Conservation (phyloP, 1,140 invertebrate genomes). For the Periplaneta americana region DNA sequence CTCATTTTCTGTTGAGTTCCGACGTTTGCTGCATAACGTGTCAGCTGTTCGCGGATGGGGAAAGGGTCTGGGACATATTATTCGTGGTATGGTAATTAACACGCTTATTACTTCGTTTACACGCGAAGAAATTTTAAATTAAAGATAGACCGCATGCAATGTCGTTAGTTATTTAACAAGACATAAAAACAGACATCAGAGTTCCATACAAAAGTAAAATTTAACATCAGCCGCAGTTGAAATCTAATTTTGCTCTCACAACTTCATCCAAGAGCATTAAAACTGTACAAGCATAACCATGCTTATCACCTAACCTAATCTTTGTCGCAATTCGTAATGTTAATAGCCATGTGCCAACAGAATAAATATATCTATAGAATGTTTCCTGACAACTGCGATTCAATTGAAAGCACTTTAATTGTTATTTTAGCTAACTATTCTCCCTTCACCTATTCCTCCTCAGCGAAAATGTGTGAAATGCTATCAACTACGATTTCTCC, state of each 20-base stretch:
- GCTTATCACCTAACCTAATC: too few species aligned
- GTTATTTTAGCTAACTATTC: too few species aligned
- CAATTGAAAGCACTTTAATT: too few species aligned
- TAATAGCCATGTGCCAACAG: too few species aligned
- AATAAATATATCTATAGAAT: too few species aligned
- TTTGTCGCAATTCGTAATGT: too few species aligned
- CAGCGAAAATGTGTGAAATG: too few species aligned
- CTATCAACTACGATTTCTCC: too few species aligned
- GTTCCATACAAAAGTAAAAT: background rate
- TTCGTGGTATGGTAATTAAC: background rate
- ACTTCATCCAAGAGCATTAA: too few species aligned
- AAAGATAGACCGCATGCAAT: background rate
- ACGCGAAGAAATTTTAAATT: background rate
- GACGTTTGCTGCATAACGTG: background rate
- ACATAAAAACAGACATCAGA: background rate
- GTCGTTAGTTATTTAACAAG: background rate
- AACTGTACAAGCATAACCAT: background rate
- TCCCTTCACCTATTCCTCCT: too few species aligned
- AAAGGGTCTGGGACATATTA: background rate
- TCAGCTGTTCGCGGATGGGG: background rate
- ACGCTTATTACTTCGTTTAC: background rate
- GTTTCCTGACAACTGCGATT: too few species aligned
- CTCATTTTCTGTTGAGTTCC: background rate
- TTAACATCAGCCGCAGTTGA: background rate
- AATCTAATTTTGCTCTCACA: background rate